Percentiles rank a stretch among this genome's conserved stretches.
Evolutionary conservation across 2,888 invertebrate genomes (phyloP).

Genomic region (Sicus ferrugineus): DNA sequence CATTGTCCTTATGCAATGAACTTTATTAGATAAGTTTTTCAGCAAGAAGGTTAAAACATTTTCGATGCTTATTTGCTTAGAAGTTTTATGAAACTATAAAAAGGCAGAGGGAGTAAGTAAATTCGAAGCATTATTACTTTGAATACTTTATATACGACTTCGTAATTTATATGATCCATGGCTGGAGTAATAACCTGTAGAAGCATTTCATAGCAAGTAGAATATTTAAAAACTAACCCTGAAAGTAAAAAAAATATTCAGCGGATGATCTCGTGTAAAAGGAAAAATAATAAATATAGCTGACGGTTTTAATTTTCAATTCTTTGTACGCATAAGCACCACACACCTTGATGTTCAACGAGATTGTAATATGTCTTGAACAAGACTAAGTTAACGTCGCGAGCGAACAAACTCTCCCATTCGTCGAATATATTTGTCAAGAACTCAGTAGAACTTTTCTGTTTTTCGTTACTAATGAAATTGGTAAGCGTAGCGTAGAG

Average conservation of each 20-base stretch:
- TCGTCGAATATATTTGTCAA: constrained; percentile 66
- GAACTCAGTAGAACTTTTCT: constrained; percentile 59
- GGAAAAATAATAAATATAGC: too few relatives aligned
- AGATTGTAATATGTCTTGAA: constrained; percentile 57
- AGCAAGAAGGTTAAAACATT: constrained; percentile 57
- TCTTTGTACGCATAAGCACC: too few relatives aligned
- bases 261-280: too few relatives aligned
- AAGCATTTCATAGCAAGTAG: constrained; percentile 45
- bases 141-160: constrained; percentile 52
- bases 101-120: neutral
- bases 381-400: constrained; percentile 66
- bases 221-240: constrained; percentile 20
- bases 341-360: constrained; percentile 45
- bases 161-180: constrained; percentile 54
- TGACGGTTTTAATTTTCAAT: too few relatives aligned
- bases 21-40: constrained; percentile 52
- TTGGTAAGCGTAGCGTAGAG: constrained; percentile 66
- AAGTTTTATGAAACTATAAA: constrained; percentile 54
- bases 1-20: constrained; percentile 52
- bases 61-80: constrained; percentile 51
- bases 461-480: constrained; percentile 63
- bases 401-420: constrained; percentile 80
- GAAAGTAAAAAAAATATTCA: neutral
- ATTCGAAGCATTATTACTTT: neutral
- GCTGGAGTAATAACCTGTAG: constrained; percentile 51